Conservation (phyloP, 2,888 invertebrate species). For the Mylabris sibirica region DNA sequence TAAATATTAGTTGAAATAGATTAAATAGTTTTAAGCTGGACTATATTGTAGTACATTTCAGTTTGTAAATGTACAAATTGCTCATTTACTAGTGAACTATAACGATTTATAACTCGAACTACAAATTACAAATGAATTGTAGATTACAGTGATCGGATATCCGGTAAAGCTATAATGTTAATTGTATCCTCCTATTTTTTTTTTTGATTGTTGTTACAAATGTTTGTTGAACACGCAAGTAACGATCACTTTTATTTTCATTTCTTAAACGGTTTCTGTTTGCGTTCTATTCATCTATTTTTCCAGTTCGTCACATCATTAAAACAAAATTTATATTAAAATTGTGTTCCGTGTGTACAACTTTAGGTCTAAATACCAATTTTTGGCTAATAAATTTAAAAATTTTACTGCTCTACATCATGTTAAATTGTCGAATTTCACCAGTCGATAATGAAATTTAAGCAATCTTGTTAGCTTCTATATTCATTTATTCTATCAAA, state of each 20-base stretch:
- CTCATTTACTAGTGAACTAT: background rate
- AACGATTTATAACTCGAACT: background rate
- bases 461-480: too few species aligned
- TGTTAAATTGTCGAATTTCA: too few species aligned
- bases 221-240: background rate
- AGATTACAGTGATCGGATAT: background rate
- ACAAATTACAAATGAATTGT: background rate
- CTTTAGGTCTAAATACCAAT: background rate
- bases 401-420: too few species aligned
- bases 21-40: background rate
- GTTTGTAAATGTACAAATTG: background rate
- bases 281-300: background rate
- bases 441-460: too few species aligned
- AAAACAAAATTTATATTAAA: background rate
- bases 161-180: background rate
- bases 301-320: background rate
- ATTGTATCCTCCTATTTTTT: background rate
- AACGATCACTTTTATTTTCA: background rate
- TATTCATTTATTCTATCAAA: too few species aligned
- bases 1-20: slow-evolving; percentile 5
- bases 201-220: background rate
- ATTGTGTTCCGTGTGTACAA: background rate
- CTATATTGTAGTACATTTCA: background rate
- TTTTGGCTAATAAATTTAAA: background rate
- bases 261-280: background rate